These are phyloP conservation scores for Caprella mutica DNA, from an alignment of 2,888 invertebrate genomes.

Conservation along the genomic window DNA sequence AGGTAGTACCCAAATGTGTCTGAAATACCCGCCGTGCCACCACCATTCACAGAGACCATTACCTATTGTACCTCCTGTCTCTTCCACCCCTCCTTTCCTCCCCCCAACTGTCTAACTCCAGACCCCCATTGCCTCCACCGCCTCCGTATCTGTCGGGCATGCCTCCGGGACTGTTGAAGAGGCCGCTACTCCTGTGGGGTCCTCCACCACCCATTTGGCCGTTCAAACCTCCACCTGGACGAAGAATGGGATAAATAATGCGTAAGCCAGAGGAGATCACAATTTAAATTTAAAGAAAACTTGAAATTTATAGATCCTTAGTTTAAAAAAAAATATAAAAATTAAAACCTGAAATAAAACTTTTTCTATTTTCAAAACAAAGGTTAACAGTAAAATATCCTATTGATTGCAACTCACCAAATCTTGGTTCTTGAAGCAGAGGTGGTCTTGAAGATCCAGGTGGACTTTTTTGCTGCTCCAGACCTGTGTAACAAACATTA, in stretches of 20 bases:
- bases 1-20: no score
- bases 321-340: no score
- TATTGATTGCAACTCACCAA: constrained; percentile 14
- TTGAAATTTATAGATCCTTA: no score
- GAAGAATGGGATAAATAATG: neutral
- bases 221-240: constrained; percentile 32
- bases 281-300: no score
- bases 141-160: constrained; percentile 30
- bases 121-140: neutral
- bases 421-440: constrained; percentile 31
- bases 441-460: constrained; percentile 31
- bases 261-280: no score
- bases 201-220: constrained; percentile 32
- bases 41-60: no score
- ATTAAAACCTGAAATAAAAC: neutral
- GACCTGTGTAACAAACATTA: constrained; percentile 17
- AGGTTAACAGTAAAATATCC: neutral
- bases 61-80: constrained; percentile 6
- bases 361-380: neutral
- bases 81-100: neutral
- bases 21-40: no score
- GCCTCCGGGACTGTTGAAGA: constrained; percentile 27
- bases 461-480: constrained; percentile 18
- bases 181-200: constrained; percentile 26
- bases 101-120: neutral